A percentile compares a stretch with the other conserved stretches of the same genome.
phyloP scores from a whole-genome alignment of 2,797 vertebrate species.

The Staurois parvus region DNA sequence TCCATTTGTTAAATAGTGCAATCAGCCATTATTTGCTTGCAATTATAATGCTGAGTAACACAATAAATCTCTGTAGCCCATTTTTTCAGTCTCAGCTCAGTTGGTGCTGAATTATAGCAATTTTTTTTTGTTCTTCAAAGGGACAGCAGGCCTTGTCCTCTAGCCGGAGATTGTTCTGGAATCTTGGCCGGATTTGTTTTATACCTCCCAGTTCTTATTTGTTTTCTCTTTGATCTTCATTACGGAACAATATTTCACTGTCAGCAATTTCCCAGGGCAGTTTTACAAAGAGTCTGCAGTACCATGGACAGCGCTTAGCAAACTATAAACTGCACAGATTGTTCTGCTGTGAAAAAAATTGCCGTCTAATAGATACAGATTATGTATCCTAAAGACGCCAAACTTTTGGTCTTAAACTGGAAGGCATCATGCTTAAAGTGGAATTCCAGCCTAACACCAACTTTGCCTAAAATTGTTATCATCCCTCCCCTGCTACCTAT shows the following conservation, averaged over 20 bases:
- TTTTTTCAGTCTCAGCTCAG: neutral
- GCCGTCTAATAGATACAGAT: constrained; percentile 10
- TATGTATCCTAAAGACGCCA: neutral
- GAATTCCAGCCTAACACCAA: too few species aligned
- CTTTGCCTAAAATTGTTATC: too few species aligned
- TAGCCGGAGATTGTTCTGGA: constrained; percentile 18
- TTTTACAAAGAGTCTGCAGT: constrained; percentile 33
- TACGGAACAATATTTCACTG: constrained; percentile 51
- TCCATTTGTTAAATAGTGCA: neutral
- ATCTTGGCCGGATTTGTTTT: constrained; percentile 46
- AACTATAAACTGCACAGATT: constrained; percentile 10
- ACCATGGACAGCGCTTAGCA: constrained; percentile 23
- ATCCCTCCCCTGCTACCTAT: too few species aligned
- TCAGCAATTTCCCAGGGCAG: constrained; percentile 41
- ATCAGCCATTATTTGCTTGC: constrained; percentile 9
- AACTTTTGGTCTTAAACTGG: neutral
- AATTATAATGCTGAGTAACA: neutral
- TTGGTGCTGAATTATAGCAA: constrained; percentile 7
- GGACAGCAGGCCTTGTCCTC: constrained; percentile 1
- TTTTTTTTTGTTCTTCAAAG: constrained; percentile 43
- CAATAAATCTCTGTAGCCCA: constrained; percentile 1
- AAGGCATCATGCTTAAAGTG: neutral
- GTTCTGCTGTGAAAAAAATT: neutral
- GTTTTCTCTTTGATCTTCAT: constrained; percentile 55
- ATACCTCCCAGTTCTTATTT: constrained; percentile 47